Evolutionary conservation across 2,888 invertebrate species (phyloP), one percentile per base, ranked within the genome.

Genomic region (Melanostoma mellinum): DNA sequence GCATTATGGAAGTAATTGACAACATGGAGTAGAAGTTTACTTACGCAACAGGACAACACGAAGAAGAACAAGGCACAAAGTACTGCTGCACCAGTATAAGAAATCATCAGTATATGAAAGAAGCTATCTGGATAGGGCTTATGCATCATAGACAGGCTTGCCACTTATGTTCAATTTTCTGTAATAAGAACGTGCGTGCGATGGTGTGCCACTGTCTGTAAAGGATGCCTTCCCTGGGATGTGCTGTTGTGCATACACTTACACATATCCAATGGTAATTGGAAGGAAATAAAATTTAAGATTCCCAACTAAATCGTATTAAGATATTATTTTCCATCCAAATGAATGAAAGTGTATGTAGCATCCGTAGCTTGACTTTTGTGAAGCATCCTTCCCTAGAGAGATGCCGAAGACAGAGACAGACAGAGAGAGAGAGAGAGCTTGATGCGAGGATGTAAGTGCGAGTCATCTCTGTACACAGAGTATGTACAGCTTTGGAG

Each of bases 241-340:
- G 38, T 65, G 32, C 35, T 63, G 20, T 20, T 20, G 20, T 20
- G 20, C 20, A 20, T 20, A n/a, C n/a, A n/a, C n/a, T n/a, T n/a
- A n/a, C n/a, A n/a, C 63, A 63, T 42, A 55, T 71, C 30, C 65
- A 77, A 60, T 56, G 77, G 77, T 77, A 81, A 81, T 81, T 81
- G 77, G 77, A 72, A 60, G 71, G 72, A 72, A 81, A 81, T 77
- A 77, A 72, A 81, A 81, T 77, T 81, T 38, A 72, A 81, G 77
- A 81, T 77, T 81, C 77, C 67, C 60, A 55, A 72, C 72, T n/a
- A 72, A 77, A 77, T 81, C 81, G 77, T 81, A 81, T 81, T 81
- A 81, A 61, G 67, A 77, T 81, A 77, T 81, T 77, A 81, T 81
- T 77, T 72, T 6, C 50, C 40, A 20, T 55, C 58, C 32, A 81